Evolutionary conservation across 2,797 vertebrate genomes (phyloP), one percentile per base, ranked within the genome.

Genomic region (Odontamblyopus lacepedii): DNA sequence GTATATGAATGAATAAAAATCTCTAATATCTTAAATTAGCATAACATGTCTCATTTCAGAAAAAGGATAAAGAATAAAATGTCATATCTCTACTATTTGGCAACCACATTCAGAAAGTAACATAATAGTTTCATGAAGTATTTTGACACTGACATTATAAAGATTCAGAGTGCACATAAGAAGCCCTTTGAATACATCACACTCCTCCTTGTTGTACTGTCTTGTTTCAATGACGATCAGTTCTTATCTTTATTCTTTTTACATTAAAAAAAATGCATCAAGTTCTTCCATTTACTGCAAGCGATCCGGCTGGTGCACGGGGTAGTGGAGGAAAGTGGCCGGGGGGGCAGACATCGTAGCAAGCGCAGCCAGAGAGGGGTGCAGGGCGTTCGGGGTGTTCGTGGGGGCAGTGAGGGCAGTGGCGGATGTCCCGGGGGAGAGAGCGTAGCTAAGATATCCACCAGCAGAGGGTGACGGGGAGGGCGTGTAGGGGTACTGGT

Each of bases 401-500:
- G 86, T 83, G 15, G 86, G 79, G 1, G 90, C 63, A 0, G 89
- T 56, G 44, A 90, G 73, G 16, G 83, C 15, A 1, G 44, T 48
- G 0, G 88, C 80, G 0, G 82, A 78, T 2, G 89, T 84, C 48
- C 90, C 83, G 0, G 91, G 88, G 18, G 96, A 85, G 83, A 96
- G 98, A 87, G 96, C 85, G 56, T 97, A 96, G 4, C 96, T 94
- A 88, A 97, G 90, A 76, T 96, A 95, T 2, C 96, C 91, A 0
- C 95, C 94, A 0, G 96, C 94, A 0, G 97, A 97, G 79, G 96
- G 94, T 0, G 97, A 95, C 0, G 96, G 97, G 0, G 97, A 98
- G 61, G 95, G 92, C 6, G 96, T 91, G 8, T 96, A 99, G 0
- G 97, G 96, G 87, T 97, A 97, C 92, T 96, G 97, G 78, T 98